These are phyloP conservation scores for Beris morrisii DNA, from an alignment of 2,888 invertebrate genomes.

Conservation along the genomic window DNA sequence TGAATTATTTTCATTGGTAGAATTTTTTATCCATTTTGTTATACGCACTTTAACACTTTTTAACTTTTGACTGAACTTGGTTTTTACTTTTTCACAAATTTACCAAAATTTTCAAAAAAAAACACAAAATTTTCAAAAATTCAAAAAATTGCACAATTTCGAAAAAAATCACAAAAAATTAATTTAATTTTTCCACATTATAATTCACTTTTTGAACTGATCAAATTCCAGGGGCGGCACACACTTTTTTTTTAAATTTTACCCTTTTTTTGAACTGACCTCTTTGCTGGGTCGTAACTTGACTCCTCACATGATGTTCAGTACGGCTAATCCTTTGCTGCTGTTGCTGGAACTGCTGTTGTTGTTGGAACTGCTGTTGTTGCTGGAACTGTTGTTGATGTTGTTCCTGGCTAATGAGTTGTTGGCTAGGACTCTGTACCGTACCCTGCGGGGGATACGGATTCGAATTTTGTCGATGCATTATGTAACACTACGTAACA, in stretches of 20 bases:
- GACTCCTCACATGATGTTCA: slow-evolving; percentile 73
- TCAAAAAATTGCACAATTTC: slow-evolving; percentile 9
- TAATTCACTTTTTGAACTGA: too few relatives aligned
- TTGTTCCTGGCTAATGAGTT: slow-evolving; percentile 58
- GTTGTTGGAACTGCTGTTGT: slow-evolving; percentile 58
- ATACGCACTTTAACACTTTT: too few relatives aligned
- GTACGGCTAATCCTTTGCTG: slow-evolving; percentile 68
- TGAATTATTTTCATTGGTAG: too few relatives aligned
- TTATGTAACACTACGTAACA: slow-evolving; percentile 61
- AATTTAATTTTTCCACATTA: too few relatives aligned
- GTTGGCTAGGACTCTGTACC: slow-evolving; percentile 59
- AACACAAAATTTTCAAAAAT: slow-evolving; percentile 12
- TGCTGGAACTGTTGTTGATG: slow-evolving; percentile 58
- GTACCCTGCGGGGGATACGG: slow-evolving; percentile 58
- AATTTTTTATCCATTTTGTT: too few relatives aligned
- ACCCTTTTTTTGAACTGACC: slow-evolving; percentile 58
- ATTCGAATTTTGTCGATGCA: slow-evolving; percentile 72
- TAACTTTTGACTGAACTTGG: too few relatives aligned
- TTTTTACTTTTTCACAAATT: neutral
- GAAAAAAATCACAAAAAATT: neutral
- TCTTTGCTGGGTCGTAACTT: slow-evolving; percentile 75
- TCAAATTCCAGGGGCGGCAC: neutral
- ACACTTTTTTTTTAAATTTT: slow-evolving; percentile 9
- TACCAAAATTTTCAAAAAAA: neutral
- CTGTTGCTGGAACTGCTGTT: slow-evolving; percentile 57